A percentile compares a stretch with the other conserved stretches of the same genome.
Evolutionary conservation across 2,888 invertebrate species (phyloP).

Genomic region (Acleris emargana): DNA sequence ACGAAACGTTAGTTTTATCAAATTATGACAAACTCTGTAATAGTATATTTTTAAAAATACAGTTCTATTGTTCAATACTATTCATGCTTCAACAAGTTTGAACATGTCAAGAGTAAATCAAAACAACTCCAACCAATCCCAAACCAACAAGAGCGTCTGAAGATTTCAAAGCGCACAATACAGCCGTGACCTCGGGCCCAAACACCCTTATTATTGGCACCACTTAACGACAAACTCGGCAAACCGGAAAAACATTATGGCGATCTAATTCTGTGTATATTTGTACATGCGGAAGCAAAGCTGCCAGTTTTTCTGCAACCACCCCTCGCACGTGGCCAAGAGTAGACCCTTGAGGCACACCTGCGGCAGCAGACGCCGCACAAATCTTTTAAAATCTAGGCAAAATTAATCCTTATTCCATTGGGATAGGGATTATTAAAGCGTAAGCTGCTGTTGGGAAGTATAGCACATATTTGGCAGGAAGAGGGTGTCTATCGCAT

Average conservation of each 20-base stretch:
- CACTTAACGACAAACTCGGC: slow-evolving; percentile 69
- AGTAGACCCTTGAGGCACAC: slow-evolving; percentile 78
- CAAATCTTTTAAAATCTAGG: slow-evolving; percentile 31
- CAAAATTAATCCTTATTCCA: slow-evolving; percentile 51
- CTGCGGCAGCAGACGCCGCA: slow-evolving; percentile 61
- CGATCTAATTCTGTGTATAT: slow-evolving; percentile 78
- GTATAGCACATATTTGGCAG: slow-evolving; percentile 76
- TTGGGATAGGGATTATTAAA: slow-evolving; percentile 45
- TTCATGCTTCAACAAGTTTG: background rate
- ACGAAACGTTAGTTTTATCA: too few species aligned
- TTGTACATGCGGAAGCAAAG: slow-evolving; percentile 74
- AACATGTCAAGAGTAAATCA: slow-evolving; percentile 1
- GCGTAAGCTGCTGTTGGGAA: slow-evolving; percentile 50
- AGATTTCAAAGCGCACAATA: slow-evolving; percentile 3
- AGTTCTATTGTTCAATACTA: too few species aligned
- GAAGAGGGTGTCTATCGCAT: slow-evolving; percentile 82
- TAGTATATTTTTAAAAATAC: too few species aligned
- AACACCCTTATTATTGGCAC: slow-evolving; percentile 50
- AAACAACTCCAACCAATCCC: background rate
- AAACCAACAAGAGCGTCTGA: background rate
- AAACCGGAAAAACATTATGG: slow-evolving; percentile 81
- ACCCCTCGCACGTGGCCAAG: slow-evolving; percentile 78
- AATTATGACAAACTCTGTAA: too few species aligned
- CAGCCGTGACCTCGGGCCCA: slow-evolving; percentile 35
- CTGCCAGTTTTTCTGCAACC: slow-evolving; percentile 76